Evolutionary conservation across 2,797 vertebrate species (phyloP), one percentile per base, ranked within the genome.

Genomic region (Dromococcyx pavoninus): DNA sequence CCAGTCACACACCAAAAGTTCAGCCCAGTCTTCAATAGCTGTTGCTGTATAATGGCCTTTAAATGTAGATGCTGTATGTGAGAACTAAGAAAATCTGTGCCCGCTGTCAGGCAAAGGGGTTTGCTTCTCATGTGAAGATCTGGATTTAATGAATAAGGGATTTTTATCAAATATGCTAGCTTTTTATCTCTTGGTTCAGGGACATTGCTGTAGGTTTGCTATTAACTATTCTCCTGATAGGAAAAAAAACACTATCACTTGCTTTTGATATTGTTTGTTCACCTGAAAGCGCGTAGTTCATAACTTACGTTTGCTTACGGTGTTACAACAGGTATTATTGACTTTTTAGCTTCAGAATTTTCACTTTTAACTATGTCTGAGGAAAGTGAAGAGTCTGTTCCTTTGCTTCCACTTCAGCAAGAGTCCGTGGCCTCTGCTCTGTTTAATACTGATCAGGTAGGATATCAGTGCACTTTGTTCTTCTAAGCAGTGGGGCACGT

Each of bases 281-380:
- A 11, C 76, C 77, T 96, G 80, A 94, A 95, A 92, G 86, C 90
- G 25, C 22, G 28, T 86, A 95, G 93, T 92, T 92, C 54, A 0
- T 96, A 88, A 95, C 95, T 93, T 86, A 79, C 84, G 5, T 95
- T 96, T 96, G 90, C 93, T 91, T 93, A 90, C 81, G 87, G 91
- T 95, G 69, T 96, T 82, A 94, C 83, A 96, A 96, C 89, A 95
- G 96, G 93, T 88, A 87, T 91, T 92, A 97, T 93, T 96, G 93
- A 96, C 89, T 56, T 96, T 93, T 96, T 96, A 97, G 96, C 94
- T 96, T 96, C 96, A 95, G 91, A 93, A 80, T 94, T 97, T 97
- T 97, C 94, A 80, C 89, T 97, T 94, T 96, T 95, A 96, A 95
- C 96, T 95, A 96, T 97, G 97, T 97, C 92, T 92, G 86, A 95